Conservation (phyloP, 1,140 invertebrate genomes). For the Apis dorsata region DNA sequence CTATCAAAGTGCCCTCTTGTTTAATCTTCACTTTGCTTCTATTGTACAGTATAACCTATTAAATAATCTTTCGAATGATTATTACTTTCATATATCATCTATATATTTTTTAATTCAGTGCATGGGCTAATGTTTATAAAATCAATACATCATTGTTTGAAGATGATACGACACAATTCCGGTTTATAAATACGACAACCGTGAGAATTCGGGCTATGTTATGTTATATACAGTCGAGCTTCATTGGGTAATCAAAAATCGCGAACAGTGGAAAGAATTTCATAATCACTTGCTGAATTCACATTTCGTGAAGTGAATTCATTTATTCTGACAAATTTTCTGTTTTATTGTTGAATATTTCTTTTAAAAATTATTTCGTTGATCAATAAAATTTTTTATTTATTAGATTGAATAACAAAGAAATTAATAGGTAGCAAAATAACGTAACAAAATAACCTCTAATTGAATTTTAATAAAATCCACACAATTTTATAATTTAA, state of each 20-base stretch:
- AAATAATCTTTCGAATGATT: background rate
- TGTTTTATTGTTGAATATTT: background rate
- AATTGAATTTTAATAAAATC: no score
- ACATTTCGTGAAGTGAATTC: background rate
- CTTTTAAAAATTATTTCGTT: no score
- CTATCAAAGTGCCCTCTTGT: no score
- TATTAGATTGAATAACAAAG: no score
- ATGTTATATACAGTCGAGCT: background rate
- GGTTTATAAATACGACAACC: background rate
- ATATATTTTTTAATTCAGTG: constrained; percentile 2
- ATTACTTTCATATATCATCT: background rate
- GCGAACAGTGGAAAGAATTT: background rate
- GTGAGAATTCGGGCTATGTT: constrained; percentile 24
- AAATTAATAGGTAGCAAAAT: no score
- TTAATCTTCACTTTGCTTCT: no score
- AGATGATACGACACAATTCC: background rate
- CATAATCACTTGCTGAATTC: constrained; percentile 5
- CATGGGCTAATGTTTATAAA: background rate
- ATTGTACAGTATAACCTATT: background rate
- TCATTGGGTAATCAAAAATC: constrained; percentile 17
- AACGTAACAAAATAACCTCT: no score
- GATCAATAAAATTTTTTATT: no score
- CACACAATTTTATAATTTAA: no score
- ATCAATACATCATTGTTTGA: constrained; percentile 12
- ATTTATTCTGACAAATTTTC: background rate